Conservation (phyloP, 23 tunicate species). For the Botrylloides violaceus region DNA sequence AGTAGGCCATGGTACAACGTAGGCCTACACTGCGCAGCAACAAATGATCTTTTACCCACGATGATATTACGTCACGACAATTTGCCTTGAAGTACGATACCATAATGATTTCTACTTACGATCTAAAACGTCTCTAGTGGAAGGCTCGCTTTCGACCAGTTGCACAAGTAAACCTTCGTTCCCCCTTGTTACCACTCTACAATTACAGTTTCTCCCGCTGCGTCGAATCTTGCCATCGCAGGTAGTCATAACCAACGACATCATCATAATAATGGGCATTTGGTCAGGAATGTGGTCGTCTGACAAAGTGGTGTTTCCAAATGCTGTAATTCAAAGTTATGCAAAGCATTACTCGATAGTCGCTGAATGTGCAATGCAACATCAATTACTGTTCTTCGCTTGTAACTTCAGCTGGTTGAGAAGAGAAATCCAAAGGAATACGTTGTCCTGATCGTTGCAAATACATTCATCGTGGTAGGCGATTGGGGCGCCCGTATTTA, state of each 20-base stretch:
- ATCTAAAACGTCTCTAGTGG: constrained; percentile 23
- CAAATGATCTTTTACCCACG: no score
- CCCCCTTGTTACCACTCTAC: constrained; percentile 45
- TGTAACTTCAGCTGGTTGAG: constrained; percentile 28
- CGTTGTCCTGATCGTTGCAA: constrained; percentile 49
- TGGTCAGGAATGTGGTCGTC: constrained; percentile 21
- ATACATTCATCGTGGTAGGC: constrained; percentile 41
- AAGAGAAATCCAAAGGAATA: constrained; percentile 53
- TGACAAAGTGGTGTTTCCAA: neutral
- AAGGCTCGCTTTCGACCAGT: constrained; percentile 37
- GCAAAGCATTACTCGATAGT: no score
- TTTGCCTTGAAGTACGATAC: no score
- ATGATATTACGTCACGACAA: no score
- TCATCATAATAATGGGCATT: constrained; percentile 40
- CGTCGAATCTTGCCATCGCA: constrained; percentile 45
- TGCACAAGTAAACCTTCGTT: constrained; percentile 42
- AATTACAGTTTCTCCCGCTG: constrained; percentile 16
- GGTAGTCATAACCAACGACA: constrained; percentile 24
- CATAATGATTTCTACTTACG: constrained; percentile 43
- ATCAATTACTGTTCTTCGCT: neutral
- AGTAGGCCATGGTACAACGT: neutral
- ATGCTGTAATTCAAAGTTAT: no score
- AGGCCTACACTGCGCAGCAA: neutral
- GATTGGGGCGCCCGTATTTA: neutral
- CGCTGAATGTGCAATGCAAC: neutral